A percentile compares a stretch with the other conserved stretches of the same genome.
These are phyloP conservation scores for Phenacoccus solenopsis DNA, from an alignment of 1,140 invertebrate genomes.

Conservation along the genomic window DNA sequence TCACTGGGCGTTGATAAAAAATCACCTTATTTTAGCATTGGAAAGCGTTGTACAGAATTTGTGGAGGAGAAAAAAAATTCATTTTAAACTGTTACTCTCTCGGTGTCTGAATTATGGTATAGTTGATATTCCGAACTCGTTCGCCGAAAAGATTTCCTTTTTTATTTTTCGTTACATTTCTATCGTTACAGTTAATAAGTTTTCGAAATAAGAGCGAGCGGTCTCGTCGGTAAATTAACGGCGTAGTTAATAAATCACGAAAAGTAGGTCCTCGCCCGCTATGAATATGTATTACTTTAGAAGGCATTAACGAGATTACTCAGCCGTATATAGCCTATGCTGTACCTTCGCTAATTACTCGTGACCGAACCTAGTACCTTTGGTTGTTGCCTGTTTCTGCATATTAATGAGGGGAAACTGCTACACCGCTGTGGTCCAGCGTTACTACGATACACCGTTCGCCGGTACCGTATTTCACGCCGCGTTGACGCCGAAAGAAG, in stretches of 20 bases:
- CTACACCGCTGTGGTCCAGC: background rate
- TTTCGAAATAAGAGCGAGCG: background rate
- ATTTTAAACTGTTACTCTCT: no score
- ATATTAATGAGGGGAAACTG: constrained; percentile 15
- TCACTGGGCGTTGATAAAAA: no score
- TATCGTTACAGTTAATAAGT: constrained; percentile 14
- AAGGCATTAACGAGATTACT: constrained; percentile 14
- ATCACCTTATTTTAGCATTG: no score
- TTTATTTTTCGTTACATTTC: constrained; percentile 12
- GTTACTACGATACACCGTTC: no score
- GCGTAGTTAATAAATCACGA: constrained; percentile 13
- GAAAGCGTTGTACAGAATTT: no score
- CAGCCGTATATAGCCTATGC: constrained; percentile 10
- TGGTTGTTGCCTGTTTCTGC: background rate
- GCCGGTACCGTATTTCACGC: no score
- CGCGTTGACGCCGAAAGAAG: no score
- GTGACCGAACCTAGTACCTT: constrained; percentile 13
- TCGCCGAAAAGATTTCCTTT: no score
- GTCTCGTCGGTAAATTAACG: constrained; percentile 10
- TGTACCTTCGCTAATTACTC: constrained; percentile 17
- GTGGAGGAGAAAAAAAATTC: no score
- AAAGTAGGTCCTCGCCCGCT: constrained; percentile 11
- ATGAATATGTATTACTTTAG: constrained; percentile 17
- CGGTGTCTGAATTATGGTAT: no score
- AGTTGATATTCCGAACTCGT: no score